These are phyloP conservation scores for Gracilinanus agilis DNA, from an alignment of 2,113 vertebrate species.

Conservation along the genomic window DNA sequence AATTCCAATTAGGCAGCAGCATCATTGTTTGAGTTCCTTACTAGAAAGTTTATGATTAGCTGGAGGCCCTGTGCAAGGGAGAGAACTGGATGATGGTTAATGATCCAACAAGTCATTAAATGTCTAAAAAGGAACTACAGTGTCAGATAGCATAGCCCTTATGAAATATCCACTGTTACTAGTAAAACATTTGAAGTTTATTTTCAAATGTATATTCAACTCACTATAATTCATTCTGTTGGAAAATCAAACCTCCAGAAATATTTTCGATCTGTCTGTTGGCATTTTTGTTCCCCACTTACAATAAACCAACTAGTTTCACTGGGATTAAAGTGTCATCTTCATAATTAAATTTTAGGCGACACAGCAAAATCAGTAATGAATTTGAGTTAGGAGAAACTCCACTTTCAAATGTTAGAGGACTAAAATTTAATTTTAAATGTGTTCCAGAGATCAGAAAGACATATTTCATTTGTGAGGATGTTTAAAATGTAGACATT, in stretches of 20 bases:
- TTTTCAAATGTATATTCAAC: conserved; percentile 45
- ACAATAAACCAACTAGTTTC: conserved; percentile 62
- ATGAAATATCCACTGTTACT: conserved; percentile 62
- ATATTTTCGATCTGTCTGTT: conserved; percentile 53
- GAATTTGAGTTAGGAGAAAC: conserved; percentile 47
- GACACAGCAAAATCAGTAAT: conserved; percentile 55
- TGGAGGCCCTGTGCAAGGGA: conserved; percentile 56
- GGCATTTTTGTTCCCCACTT: conserved; percentile 60
- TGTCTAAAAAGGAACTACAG: conserved; percentile 61
- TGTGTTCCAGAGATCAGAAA: conserved; percentile 55
- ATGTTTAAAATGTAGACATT: conserved; percentile 51
- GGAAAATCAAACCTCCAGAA: conserved; percentile 40
- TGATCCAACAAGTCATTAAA: conserved; percentile 71
- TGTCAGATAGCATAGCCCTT: conserved; percentile 66
- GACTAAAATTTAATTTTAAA: conserved; percentile 66
- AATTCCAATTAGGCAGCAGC: conserved; percentile 66
- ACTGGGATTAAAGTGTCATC: conserved; percentile 62
- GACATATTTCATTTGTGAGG: conserved; percentile 52
- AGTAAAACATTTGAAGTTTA: conserved; percentile 68
- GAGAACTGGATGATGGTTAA: conserved; percentile 65
- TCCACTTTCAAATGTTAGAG: conserved; percentile 60
- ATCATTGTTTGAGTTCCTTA: conserved; percentile 58
- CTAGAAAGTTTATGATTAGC: conserved; percentile 66
- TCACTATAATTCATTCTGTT: conserved; percentile 44
- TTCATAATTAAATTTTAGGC: conserved; percentile 63